Evolutionary conservation across 2,888 invertebrate species (phyloP).

Genomic region (Plebejus anna): DNA sequence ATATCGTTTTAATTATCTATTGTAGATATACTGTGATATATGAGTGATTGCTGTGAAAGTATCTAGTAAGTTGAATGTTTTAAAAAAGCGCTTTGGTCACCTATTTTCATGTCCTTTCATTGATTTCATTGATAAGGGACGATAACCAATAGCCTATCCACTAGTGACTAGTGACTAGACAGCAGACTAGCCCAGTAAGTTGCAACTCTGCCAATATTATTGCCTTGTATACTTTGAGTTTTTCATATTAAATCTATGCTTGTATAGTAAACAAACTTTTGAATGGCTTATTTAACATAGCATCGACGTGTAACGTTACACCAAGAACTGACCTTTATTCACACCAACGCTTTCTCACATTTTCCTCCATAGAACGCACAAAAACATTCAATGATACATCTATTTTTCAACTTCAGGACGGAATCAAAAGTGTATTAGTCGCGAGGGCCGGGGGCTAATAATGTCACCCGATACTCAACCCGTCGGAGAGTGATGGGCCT

Average conservation of each 20-base stretch:
- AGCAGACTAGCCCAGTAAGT: too few species aligned
- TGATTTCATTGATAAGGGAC: too few species aligned
- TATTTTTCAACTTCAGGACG: conserved; percentile 23
- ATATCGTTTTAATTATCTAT: conserved; percentile 26
- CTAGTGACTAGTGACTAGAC: too few species aligned
- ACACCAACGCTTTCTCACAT: neutral
- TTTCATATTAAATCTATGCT: too few species aligned
- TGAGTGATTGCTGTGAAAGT: neutral
- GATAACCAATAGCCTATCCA: too few species aligned
- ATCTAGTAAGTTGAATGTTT: neutral
- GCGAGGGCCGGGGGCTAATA: neutral
- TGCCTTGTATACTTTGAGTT: too few species aligned
- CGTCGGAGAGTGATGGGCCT: conserved; percentile 54
- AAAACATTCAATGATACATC: neutral
- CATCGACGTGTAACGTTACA: too few species aligned
- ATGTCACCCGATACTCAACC: conserved; percentile 25
- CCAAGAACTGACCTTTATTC: neutral
- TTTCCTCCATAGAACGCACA: neutral
- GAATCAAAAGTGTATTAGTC: conserved; percentile 23
- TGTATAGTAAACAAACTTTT: too few species aligned
- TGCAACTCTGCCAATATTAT: too few species aligned
- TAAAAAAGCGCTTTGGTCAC: neutral
- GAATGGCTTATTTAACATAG: too few species aligned
- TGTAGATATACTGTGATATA: conserved; percentile 13
- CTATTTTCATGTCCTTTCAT: neutral